Percentiles rank a stretch among this genome's conserved stretches.
These are phyloP conservation scores for Nezara viridula DNA, from an alignment of 2,888 invertebrate genomes.

Conservation along the genomic window DNA sequence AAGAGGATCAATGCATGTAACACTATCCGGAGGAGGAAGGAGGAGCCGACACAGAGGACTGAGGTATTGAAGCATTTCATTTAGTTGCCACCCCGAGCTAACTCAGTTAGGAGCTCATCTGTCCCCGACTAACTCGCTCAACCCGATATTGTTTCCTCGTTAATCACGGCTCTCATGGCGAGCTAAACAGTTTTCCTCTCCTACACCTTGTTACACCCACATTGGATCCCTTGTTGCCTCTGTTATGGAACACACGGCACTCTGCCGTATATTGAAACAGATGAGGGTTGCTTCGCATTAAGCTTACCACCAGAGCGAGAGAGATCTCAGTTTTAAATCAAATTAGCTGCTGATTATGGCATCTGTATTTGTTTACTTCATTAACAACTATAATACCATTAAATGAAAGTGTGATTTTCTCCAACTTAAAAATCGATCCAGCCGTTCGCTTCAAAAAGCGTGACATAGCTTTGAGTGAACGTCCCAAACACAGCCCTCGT, in stretches of 20 bases:
- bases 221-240: neutral
- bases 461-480: too few species aligned
- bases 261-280: neutral
- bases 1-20: neutral
- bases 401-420: too few species aligned
- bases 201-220: constrained; percentile 26
- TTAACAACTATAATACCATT: too few species aligned
- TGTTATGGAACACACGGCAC: neutral
- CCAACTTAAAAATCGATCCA: too few species aligned
- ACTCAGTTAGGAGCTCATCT: constrained; percentile 50
- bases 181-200: constrained; percentile 38
- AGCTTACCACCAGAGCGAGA: neutral
- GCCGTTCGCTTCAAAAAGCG: too few species aligned
- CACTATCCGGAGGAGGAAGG: neutral
- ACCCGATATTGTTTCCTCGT: constrained; percentile 38
- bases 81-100: neutral
- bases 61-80: constrained; percentile 11
- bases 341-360: neutral
- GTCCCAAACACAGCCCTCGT: too few species aligned
- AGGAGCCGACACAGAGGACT: neutral
- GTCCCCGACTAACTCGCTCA: constrained; percentile 35
- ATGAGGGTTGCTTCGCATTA: neutral
- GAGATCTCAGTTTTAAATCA: neutral
- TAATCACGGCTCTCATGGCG: constrained; percentile 39
- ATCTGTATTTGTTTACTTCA: neutral